phyloP scores from a whole-genome alignment of 2,113 vertebrate species.

The Planiliza haematocheilus region DNA sequence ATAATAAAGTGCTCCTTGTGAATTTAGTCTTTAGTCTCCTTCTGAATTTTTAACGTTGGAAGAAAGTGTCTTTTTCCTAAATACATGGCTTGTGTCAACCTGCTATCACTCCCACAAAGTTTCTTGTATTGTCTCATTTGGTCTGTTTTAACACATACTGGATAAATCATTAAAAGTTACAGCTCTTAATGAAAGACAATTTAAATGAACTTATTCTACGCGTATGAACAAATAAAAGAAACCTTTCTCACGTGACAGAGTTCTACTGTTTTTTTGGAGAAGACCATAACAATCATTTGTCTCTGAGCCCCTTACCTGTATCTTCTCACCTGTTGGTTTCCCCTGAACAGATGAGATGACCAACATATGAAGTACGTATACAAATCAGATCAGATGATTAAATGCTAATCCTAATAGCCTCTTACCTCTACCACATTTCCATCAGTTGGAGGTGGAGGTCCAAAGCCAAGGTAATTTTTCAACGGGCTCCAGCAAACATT shows the following conservation, averaged over 20 bases:
- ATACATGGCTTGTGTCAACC: constrained; percentile 17
- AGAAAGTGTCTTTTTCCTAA: constrained; percentile 13
- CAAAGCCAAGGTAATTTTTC: accelerated
- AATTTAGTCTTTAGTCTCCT: constrained; percentile 54
- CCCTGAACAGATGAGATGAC: neutral
- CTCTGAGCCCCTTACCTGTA: neutral
- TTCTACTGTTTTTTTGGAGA: constrained; percentile 36
- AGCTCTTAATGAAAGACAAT: constrained; percentile 16
- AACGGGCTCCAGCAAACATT: accelerated
- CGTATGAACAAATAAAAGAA: constrained; percentile 43
- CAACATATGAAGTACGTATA: too few relatives aligned
- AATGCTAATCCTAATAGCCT: neutral
- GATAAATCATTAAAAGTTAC: constrained; percentile 16
- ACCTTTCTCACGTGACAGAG: constrained; percentile 2
- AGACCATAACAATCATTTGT: neutral
- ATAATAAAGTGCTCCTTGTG: constrained; percentile 74
- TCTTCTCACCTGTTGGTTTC: neutral
- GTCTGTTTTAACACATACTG: neutral
- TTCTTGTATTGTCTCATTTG: constrained; percentile 10
- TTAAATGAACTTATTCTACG: constrained; percentile 36
- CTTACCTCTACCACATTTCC: accelerated
- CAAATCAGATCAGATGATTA: too few relatives aligned
- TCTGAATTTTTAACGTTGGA: constrained; percentile 44
- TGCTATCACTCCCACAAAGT: neutral
- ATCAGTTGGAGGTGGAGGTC: accelerated